These are phyloP conservation scores for Scaeva pyrastri DNA, from an alignment of 2,888 invertebrate species.

Conservation along the genomic window DNA sequence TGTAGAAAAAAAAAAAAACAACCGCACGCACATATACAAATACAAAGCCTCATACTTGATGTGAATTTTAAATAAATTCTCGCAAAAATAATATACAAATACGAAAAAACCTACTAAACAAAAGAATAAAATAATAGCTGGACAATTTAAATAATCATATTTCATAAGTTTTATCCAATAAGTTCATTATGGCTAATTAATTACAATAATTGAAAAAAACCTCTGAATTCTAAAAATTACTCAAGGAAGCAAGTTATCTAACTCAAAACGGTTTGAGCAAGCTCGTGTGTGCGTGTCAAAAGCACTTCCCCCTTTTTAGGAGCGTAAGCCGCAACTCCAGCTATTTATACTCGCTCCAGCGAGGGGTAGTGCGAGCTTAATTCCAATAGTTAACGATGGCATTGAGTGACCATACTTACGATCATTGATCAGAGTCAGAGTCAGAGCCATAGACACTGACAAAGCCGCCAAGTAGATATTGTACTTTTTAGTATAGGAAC, in stretches of 20 bases:
- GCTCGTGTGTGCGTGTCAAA: constrained; percentile 42
- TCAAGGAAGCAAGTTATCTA: constrained; percentile 61
- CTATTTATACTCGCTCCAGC: not conserved
- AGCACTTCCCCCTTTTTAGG: constrained; percentile 63
- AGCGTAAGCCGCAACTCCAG: constrained; percentile 23
- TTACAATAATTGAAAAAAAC: constrained; percentile 19
- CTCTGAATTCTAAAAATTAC: constrained; percentile 11
- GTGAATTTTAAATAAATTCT: constrained; percentile 57
- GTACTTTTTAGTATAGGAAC: constrained; percentile 59
- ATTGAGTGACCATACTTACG: constrained; percentile 71
- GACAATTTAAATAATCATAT: constrained; percentile 41
- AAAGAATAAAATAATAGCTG: constrained; percentile 47
- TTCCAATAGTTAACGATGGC: constrained; percentile 55
- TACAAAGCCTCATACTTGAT: constrained; percentile 29
- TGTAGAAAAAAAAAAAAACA: constrained; percentile 38
- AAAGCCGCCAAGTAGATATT: constrained; percentile 67
- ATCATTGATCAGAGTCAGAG: constrained; percentile 36
- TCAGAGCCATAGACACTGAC: constrained; percentile 48
- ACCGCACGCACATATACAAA: constrained; percentile 64
- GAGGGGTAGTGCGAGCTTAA: constrained; percentile 22
- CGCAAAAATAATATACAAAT: constrained; percentile 20
- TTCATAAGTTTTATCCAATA: constrained; percentile 1
- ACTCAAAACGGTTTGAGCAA: constrained; percentile 17
- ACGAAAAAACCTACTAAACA: constrained; percentile 56
- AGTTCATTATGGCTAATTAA: not conserved